Conservation (phyloP, 2,113 vertebrate genomes). For the Triplophysa tibetana region DNA sequence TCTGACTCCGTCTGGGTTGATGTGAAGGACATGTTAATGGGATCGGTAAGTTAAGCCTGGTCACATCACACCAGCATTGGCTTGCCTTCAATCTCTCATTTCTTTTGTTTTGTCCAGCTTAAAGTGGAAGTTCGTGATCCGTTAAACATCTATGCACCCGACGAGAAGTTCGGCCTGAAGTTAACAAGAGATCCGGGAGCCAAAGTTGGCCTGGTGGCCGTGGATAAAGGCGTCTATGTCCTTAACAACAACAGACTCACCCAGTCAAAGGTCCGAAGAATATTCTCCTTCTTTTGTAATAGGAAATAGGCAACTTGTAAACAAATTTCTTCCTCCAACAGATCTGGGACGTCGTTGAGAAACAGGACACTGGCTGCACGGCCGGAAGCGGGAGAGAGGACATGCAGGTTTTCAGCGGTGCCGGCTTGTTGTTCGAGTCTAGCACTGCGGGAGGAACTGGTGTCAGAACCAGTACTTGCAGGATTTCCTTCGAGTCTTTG, state of each 20-base stretch:
- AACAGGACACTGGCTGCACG: slow-evolving; percentile 68
- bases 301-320: no score
- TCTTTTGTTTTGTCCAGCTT: background rate
- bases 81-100: background rate
- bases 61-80: background rate
- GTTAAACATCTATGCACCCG: slow-evolving; percentile 58
- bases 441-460: slow-evolving; percentile 53
- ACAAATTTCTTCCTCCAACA: slow-evolving; percentile 12
- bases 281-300: no score
- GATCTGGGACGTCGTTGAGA: slow-evolving; percentile 72
- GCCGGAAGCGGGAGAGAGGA: slow-evolving; percentile 65
- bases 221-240: slow-evolving; percentile 70
- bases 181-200: slow-evolving; percentile 67
- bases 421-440: slow-evolving; percentile 66
- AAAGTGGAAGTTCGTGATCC: background rate
- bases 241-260: slow-evolving; percentile 69
- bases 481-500: background rate
- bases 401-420: slow-evolving; percentile 68
- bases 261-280: slow-evolving; percentile 66
- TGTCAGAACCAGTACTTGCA: slow-evolving; percentile 49
- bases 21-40: slow-evolving; percentile 68
- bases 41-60: slow-evolving; percentile 56
- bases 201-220: slow-evolving; percentile 65
- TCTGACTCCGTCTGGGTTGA: slow-evolving; percentile 71
- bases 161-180: slow-evolving; percentile 41